Conservation (phyloP, 2,797 vertebrate species). For the Semotilus atromaculatus region DNA sequence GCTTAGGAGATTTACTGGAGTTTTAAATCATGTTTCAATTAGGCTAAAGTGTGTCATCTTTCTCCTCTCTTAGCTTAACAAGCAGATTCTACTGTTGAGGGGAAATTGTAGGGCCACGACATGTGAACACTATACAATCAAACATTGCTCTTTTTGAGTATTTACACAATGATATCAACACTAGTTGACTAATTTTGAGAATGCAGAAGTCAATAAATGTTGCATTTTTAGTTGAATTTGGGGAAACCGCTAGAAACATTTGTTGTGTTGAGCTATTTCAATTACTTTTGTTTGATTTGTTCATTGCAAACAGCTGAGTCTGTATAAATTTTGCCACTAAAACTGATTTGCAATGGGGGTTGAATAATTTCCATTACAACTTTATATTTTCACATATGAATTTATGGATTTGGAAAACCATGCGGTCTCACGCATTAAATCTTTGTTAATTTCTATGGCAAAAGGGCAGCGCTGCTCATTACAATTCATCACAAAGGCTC, state of each 20-base stretch:
- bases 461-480: conserved; percentile 30
- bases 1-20: conserved; percentile 2
- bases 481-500: conserved; percentile 42
- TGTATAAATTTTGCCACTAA: too few relatives aligned
- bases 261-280: too few relatives aligned
- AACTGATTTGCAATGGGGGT: too few relatives aligned
- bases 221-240: too few relatives aligned
- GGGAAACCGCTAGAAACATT: too few relatives aligned
- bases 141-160: conserved; percentile 2
- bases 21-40: conserved; percentile 15
- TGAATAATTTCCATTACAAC: too few relatives aligned
- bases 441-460: background rate
- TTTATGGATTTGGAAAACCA: conserved; percentile 11
- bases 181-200: too few relatives aligned
- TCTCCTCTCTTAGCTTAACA: background rate
- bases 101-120: background rate
- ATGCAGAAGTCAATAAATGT: too few relatives aligned
- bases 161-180: background rate
- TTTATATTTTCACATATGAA: background rate
- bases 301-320: too few relatives aligned
- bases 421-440: background rate
- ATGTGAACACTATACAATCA: background rate
- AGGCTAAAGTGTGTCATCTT: background rate
- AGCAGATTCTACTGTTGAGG: background rate
- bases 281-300: too few relatives aligned